A percentile compares a stretch with the other conserved stretches of the same genome.
phyloP scores from a whole-genome alignment of 2,113 vertebrate genomes.

The Desmodus rotundus region DNA sequence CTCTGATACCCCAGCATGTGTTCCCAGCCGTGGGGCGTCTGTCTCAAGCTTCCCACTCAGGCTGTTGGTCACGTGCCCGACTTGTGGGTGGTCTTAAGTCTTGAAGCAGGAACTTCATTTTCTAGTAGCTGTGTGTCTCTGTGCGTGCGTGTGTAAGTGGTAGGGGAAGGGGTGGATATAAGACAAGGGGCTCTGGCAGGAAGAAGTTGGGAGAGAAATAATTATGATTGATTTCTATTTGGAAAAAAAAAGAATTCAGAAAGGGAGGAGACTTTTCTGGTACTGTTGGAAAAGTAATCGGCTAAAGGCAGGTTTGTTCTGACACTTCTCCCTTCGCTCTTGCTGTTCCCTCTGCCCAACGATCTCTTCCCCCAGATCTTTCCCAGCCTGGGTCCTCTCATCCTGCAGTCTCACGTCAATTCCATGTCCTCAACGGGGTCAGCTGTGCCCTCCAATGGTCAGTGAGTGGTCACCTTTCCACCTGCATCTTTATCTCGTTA shows the following conservation, averaged over 20 bases:
- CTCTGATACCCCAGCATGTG: not conserved
- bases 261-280: not conserved
- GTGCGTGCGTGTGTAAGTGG: not conserved
- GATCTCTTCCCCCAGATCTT: not conserved
- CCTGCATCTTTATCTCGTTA: not conserved
- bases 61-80: constrained; percentile 77
- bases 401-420: not conserved
- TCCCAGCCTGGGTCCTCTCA: not conserved
- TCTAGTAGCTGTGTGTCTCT: constrained; percentile 36
- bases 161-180: not conserved
- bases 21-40: constrained; percentile 62
- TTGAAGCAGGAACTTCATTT: constrained; percentile 72
- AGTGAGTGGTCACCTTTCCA: too few relatives aligned
- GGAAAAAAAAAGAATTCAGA: not conserved
- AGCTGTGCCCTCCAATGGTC: not conserved
- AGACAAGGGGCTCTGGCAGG: not conserved
- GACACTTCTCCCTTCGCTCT: not conserved
- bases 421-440: not conserved
- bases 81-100: constrained; percentile 80
- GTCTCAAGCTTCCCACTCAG: constrained; percentile 75
- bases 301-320: not conserved
- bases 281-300: constrained; percentile 16
- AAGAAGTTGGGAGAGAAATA: not conserved
- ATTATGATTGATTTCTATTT: not conserved
- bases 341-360: not conserved